Evolutionary conservation across 2,113 vertebrate species (phyloP).

Genomic region (Cyanistes caeruleus): DNA sequence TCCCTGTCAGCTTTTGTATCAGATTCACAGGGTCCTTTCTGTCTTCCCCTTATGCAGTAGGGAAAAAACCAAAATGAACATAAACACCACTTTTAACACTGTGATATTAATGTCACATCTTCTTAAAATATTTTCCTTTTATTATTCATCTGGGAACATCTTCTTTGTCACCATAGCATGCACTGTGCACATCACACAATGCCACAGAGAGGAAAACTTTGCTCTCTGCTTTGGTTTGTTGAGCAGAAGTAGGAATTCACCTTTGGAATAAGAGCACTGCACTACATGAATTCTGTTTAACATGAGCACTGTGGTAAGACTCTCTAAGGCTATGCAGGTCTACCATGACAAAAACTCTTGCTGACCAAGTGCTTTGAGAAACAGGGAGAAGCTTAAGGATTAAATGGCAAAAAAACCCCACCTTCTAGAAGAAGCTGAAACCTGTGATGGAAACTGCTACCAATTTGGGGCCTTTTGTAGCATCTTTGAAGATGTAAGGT

Average conservation of each 20-base stretch:
- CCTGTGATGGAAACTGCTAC: neutral
- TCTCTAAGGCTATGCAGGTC: neutral
- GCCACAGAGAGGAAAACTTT: neutral
- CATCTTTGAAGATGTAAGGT: neutral
- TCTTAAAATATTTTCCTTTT: neutral
- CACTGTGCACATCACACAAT: neutral
- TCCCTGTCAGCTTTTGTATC: neutral
- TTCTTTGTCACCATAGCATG: neutral
- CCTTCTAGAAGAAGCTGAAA: neutral
- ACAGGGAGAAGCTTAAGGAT: neutral
- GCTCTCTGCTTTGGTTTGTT: neutral
- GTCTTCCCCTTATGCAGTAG: neutral
- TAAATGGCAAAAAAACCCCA: neutral
- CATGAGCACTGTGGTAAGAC: neutral
- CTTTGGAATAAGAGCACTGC: neutral
- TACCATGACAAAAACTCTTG: neutral
- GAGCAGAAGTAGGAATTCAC: neutral
- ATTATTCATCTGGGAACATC: neutral
- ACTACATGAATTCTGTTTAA: neutral
- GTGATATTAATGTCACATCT: neutral
- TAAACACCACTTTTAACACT: neutral
- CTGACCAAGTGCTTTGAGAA: neutral
- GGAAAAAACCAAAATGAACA: neutral
- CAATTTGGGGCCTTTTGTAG: neutral
- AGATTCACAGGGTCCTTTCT: neutral